Evolutionary conservation across 2,888 invertebrate genomes (phyloP).

Genomic region (Polymixis flavicincta): DNA sequence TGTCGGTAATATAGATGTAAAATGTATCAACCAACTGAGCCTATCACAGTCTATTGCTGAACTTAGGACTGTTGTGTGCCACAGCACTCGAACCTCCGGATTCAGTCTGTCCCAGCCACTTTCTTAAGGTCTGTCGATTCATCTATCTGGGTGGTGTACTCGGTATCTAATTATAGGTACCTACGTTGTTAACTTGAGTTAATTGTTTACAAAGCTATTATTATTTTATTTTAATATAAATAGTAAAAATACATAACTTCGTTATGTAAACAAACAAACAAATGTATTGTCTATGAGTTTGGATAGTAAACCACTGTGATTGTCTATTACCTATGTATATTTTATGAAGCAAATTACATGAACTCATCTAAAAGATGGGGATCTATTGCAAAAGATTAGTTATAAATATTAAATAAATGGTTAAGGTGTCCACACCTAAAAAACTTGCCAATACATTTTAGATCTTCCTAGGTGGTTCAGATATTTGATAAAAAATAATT

Average conservation of each 20-base stretch:
- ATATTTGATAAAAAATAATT: neutral
- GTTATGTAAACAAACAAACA: neutral
- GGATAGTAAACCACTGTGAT: conserved; percentile 25
- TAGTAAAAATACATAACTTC: neutral
- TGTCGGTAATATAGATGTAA: neutral
- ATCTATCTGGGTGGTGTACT: too few species aligned
- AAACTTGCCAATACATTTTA: neutral
- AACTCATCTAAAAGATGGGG: too few species aligned
- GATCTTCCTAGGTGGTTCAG: too few species aligned
- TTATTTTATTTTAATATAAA: conserved; percentile 12
- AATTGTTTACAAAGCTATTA: neutral
- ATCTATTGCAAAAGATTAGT: neutral
- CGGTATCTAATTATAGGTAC: too few species aligned
- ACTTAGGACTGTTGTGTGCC: too few species aligned
- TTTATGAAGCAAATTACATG: neutral
- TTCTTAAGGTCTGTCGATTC: too few species aligned
- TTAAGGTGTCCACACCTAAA: too few species aligned
- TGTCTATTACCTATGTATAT: neutral
- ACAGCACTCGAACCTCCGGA: too few species aligned
- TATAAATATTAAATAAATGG: neutral
- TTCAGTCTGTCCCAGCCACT: too few species aligned
- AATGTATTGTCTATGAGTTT: neutral
- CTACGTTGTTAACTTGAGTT: neutral
- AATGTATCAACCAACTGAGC: neutral
- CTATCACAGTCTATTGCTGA: too few species aligned